Evolutionary conservation across 37 sponge, comb jelly and placozoan genomes (phyloP).

Genomic region (Cliona cf. orientalis): DNA sequence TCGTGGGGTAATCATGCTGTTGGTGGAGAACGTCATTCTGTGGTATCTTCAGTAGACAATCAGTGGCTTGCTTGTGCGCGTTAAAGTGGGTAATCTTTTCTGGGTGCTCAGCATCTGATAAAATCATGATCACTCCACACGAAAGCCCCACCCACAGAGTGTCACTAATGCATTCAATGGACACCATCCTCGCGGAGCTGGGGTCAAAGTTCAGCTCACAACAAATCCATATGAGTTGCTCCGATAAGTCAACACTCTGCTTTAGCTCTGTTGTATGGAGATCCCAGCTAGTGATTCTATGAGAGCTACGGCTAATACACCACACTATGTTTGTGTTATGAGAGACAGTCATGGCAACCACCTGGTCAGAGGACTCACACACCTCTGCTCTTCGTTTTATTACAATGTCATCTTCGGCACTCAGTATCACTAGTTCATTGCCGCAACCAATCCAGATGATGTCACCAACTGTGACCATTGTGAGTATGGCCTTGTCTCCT

Average conservation of each 20-base stretch:
- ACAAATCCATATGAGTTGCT: slow-evolving; percentile 36
- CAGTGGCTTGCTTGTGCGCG: slow-evolving; percentile 55
- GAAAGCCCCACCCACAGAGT: slow-evolving; percentile 75
- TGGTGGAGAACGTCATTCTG: not conserved
- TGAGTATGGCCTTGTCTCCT: slow-evolving; percentile 61
- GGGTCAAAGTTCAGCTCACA: slow-evolving; percentile 35
- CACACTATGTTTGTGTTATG: slow-evolving; percentile 46
- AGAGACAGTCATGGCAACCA: slow-evolving; percentile 56
- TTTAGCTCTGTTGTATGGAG: slow-evolving; percentile 23
- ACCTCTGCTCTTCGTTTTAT: slow-evolving; percentile 39
- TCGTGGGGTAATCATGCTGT: slow-evolving; percentile 19
- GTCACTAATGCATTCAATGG: slow-evolving; percentile 51
- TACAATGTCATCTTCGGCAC: slow-evolving; percentile 55
- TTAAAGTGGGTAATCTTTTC: slow-evolving; percentile 45
- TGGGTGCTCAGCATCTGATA: slow-evolving; percentile 45
- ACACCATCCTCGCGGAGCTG: slow-evolving; percentile 52
- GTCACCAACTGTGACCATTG: slow-evolving; percentile 69
- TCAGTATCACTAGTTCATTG: slow-evolving; percentile 64
- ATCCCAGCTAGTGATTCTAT: slow-evolving; percentile 67
- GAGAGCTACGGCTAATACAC: slow-evolving; percentile 43
- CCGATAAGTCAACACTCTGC: slow-evolving; percentile 32
- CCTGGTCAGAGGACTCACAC: slow-evolving; percentile 46
- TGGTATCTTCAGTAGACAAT: slow-evolving; percentile 64
- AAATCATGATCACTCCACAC: slow-evolving; percentile 64
- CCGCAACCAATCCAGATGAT: slow-evolving; percentile 76